These are phyloP conservation scores for Drosophila nasuta DNA, from an alignment of 1,140 invertebrate species.

Conservation along the genomic window DNA sequence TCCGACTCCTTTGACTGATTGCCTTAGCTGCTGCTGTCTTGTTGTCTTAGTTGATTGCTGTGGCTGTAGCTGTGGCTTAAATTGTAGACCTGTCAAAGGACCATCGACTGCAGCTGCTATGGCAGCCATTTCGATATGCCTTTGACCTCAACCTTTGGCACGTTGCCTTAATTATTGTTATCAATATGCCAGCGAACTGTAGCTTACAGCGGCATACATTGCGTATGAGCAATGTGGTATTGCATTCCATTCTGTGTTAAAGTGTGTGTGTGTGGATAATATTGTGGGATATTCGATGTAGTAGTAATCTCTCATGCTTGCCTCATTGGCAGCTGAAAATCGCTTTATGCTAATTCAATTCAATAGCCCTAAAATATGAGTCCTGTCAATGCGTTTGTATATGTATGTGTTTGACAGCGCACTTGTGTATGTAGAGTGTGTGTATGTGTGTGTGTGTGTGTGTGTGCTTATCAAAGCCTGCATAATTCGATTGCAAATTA, in stretches of 20 bases:
- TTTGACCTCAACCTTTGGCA: constrained; percentile 8
- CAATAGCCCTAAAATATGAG: constrained; percentile 32
- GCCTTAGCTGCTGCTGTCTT: constrained; percentile 22
- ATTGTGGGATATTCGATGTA: constrained; percentile 8
- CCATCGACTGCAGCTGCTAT: background rate
- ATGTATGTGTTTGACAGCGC: constrained; percentile 11
- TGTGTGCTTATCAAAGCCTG: constrained; percentile 56
- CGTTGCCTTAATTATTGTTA: constrained; percentile 25
- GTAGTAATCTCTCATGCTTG: constrained; percentile 56
- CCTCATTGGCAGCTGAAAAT: constrained; percentile 55
- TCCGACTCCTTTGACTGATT: constrained; percentile 11
- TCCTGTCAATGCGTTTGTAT: background rate
- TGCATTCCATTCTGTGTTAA: background rate
- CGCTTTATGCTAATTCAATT: constrained; percentile 69
- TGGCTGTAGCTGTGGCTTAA: constrained; percentile 10
- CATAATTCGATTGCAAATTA: constrained; percentile 78
- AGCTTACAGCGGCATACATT: background rate
- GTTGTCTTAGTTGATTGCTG: background rate
- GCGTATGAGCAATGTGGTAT: constrained; percentile 33
- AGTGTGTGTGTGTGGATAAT: background rate
- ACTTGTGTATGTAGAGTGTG: constrained; percentile 13
- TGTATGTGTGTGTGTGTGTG: constrained; percentile 20
- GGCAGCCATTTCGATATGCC: background rate
- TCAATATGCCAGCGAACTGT: constrained; percentile 7
- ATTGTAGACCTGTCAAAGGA: constrained; percentile 19